Evolutionary conservation across 2,113 vertebrate species (phyloP).

Genomic region (Thamnaconus septentrionalis): DNA sequence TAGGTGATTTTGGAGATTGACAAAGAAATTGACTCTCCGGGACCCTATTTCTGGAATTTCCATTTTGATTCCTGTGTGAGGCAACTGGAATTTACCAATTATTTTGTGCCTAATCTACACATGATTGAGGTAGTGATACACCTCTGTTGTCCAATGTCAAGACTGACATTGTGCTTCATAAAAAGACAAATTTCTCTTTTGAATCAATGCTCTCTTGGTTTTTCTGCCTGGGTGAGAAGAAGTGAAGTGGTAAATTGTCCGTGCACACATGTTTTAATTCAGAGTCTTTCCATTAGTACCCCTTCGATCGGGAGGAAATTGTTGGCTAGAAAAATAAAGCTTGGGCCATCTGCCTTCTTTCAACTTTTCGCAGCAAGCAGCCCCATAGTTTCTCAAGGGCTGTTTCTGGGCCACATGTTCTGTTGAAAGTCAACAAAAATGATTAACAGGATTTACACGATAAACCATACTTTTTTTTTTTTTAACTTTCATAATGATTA

Average conservation of each 20-base stretch:
- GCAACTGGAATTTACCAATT: too few relatives aligned
- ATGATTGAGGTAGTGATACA: too few relatives aligned
- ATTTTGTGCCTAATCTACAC: too few relatives aligned
- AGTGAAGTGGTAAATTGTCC: constrained; percentile 55
- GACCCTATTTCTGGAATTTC: too few relatives aligned
- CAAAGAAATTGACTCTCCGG: too few relatives aligned
- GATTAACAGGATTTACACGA: constrained; percentile 45
- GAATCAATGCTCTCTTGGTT: constrained; percentile 31
- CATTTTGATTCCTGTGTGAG: too few relatives aligned
- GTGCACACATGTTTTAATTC: constrained; percentile 75
- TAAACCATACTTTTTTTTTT: constrained; percentile 26
- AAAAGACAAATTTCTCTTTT: constrained; percentile 50
- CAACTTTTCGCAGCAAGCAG: constrained; percentile 48
- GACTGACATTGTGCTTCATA: constrained; percentile 57
- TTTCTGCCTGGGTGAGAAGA: constrained; percentile 63
- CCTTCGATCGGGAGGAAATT: constrained; percentile 64
- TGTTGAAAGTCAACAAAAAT: constrained; percentile 54
- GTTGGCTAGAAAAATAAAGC: constrained; percentile 73
- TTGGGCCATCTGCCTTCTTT: constrained; percentile 69
- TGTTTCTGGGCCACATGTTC: constrained; percentile 40
- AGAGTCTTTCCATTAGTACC: constrained; percentile 64
- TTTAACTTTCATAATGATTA: constrained; percentile 25
- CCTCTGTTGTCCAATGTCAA: constrained; percentile 9
- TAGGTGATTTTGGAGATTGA: too few relatives aligned
- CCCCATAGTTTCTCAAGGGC: constrained; percentile 47